These are phyloP conservation scores for Typhlichthys subterraneus DNA, from an alignment of 2,797 vertebrate species.

Conservation along the genomic window DNA sequence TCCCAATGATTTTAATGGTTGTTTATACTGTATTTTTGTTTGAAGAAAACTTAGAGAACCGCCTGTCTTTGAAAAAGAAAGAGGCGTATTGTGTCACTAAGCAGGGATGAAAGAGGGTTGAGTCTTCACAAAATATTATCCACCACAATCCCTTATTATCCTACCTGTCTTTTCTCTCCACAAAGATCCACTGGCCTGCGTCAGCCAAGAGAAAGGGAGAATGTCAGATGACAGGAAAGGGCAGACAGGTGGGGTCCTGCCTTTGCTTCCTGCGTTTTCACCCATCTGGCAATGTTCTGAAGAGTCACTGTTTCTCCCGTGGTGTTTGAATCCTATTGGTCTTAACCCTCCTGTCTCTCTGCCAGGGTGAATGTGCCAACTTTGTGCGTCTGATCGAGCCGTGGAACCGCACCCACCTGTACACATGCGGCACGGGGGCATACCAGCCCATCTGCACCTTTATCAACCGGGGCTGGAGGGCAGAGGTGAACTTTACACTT, in stretches of 20 bases:
- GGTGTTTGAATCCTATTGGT: constrained; percentile 47
- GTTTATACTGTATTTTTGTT: too few relatives aligned
- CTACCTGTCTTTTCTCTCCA: neutral
- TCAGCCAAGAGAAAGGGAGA: constrained; percentile 82
- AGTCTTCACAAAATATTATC: constrained; percentile 3
- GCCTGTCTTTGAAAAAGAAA: too few relatives aligned
- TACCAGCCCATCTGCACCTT: constrained; percentile 86
- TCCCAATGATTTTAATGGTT: too few relatives aligned
- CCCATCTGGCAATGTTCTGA: neutral
- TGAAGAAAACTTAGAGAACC: too few relatives aligned
- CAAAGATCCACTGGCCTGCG: constrained; percentile 85
- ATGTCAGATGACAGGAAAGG: constrained; percentile 86
- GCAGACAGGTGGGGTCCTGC: constrained; percentile 74
- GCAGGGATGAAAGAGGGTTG: too few relatives aligned
- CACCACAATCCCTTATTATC: constrained; percentile 22
- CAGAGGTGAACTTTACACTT: constrained; percentile 74
- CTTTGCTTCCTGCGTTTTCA: constrained; percentile 45
- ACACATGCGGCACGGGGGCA: constrained; percentile 85
- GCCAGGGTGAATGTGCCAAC: constrained; percentile 86
- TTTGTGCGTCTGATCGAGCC: constrained; percentile 85
- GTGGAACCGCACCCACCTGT: constrained; percentile 87
- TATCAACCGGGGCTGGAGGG: constrained; percentile 85
- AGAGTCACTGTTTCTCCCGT: constrained; percentile 1
- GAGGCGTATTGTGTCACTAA: too few relatives aligned
- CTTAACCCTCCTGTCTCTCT: constrained; percentile 22